Evolutionary conservation across 2,888 invertebrate genomes (phyloP), one percentile per base, ranked within the genome.

Genomic region (Netelia fuscicornis): DNA sequence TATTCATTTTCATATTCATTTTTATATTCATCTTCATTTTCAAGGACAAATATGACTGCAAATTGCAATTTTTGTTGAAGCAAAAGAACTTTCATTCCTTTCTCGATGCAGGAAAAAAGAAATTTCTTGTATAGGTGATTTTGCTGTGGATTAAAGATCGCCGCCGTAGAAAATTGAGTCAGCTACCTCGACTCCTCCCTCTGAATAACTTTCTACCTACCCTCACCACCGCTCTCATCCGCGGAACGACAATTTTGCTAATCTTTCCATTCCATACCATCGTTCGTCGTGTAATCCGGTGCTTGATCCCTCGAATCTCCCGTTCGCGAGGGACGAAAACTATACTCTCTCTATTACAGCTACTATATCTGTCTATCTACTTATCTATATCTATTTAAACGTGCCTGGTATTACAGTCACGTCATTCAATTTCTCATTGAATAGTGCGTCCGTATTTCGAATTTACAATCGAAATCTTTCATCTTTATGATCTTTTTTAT

Each of bases 241-340:
- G 25, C 48, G 76, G 65, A 54, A 86, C 75, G 79, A 82, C 85
- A 85, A 87, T 86, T 86, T 85, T 83, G 75, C 79, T 87, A 87
- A 87, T 86, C 86, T 87, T 87, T 87, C 85, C 87, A 85, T 88
- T 87, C 75, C 76, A 25, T 42, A 8, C 60, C 68, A 67, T 72
- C 81, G 82, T 85, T 71, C 78, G 74, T 68, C 74, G 75, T 64
- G 84, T 88, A 86, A 88, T 84, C 78, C 81, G 52, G n/a, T 60
- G 30, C 75, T 70, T 76, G 70, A 81, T 75, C 81, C 81, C 62
- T 62, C 62, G 75, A 74, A 75, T 75, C 80, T 54, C 58, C 68
- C 74, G 74, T 62, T 75, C 81, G 23, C 74, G 68, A 81, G 11
- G 30, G 68, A 60, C 62, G 54, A 10, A 25, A 68, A 42, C 68